These are phyloP conservation scores for Cyprinella venusta DNA, from an alignment of 2,797 vertebrate species.

Conservation along the genomic window DNA sequence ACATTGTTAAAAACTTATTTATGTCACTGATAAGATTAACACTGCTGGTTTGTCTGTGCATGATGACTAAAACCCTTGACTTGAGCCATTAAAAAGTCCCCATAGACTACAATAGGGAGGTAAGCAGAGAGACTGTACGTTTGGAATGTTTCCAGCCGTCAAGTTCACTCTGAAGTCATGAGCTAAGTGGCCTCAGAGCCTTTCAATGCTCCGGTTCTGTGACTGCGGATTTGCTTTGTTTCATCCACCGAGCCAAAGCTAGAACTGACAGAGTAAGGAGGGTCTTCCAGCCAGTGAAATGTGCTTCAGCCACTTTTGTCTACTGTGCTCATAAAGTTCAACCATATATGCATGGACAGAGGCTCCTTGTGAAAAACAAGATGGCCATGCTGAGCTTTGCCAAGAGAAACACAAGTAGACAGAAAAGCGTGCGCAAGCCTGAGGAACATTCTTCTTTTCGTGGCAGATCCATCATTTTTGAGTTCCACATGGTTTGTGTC, in stretches of 20 bases:
- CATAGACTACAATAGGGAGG: slow-evolving; percentile 36
- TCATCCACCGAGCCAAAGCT: slow-evolving; percentile 42
- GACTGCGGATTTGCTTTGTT: slow-evolving; percentile 53
- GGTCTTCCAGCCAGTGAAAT: slow-evolving; percentile 59
- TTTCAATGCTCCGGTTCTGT: slow-evolving; percentile 39
- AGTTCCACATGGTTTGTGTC: slow-evolving; percentile 63
- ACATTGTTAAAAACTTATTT: neutral
- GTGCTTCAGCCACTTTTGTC: slow-evolving; percentile 64
- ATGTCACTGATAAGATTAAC: neutral
- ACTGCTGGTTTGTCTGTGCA: neutral
- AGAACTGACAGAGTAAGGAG: slow-evolving; percentile 55
- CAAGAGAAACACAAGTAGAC: slow-evolving; percentile 63
- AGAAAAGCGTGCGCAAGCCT: slow-evolving; percentile 59
- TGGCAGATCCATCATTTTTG: slow-evolving; percentile 63
- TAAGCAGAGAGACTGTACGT: slow-evolving; percentile 24
- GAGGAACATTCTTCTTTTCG: slow-evolving; percentile 59
- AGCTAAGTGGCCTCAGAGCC: slow-evolving; percentile 56
- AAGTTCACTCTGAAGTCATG: slow-evolving; percentile 56
- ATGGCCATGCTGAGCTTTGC: slow-evolving; percentile 61
- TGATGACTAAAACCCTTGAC: neutral
- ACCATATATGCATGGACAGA: slow-evolving; percentile 65
- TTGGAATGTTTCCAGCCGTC: slow-evolving; percentile 53
- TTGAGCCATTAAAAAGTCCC: slow-evolving; percentile 8
- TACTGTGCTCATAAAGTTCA: slow-evolving; percentile 62
- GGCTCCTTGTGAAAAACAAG: slow-evolving; percentile 65